Conservation (phyloP, 2,888 invertebrate species). For the Maniola hyperantus region DNA sequence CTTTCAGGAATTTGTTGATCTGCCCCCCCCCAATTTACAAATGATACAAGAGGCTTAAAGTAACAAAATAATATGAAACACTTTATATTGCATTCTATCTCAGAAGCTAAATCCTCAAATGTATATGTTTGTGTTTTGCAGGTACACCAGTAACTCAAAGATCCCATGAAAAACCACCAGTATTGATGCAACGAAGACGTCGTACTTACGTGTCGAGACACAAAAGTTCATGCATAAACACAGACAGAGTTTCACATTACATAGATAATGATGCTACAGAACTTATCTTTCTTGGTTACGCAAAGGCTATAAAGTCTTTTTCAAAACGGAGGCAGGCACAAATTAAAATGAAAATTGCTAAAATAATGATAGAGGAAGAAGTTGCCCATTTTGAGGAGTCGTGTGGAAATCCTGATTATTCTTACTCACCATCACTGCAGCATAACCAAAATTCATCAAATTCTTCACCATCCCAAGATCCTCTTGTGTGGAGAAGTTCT, state of each 20-base stretch:
- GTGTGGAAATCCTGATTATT: background rate
- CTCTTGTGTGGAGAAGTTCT: too few relatives aligned
- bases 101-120: too few relatives aligned
- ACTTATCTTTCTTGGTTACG: background rate
- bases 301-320: background rate
- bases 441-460: too few relatives aligned
- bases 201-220: background rate
- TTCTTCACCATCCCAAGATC: too few relatives aligned
- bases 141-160: background rate
- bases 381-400: too few relatives aligned
- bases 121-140: too few relatives aligned
- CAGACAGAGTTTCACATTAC: background rate
- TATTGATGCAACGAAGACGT: background rate
- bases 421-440: background rate
- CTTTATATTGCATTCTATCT: too few relatives aligned
- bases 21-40: too few relatives aligned
- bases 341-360: background rate
- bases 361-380: slow-evolving; percentile 6
- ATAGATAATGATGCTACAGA: background rate
- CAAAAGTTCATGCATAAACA: background rate
- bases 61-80: too few relatives aligned
- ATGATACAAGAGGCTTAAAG: too few relatives aligned
- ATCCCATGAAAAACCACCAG: background rate
- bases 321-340: background rate
- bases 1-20: too few relatives aligned